These are phyloP conservation scores for Picathartes gymnocephalus DNA, from an alignment of 2,113 vertebrate genomes.

Conservation along the genomic window DNA sequence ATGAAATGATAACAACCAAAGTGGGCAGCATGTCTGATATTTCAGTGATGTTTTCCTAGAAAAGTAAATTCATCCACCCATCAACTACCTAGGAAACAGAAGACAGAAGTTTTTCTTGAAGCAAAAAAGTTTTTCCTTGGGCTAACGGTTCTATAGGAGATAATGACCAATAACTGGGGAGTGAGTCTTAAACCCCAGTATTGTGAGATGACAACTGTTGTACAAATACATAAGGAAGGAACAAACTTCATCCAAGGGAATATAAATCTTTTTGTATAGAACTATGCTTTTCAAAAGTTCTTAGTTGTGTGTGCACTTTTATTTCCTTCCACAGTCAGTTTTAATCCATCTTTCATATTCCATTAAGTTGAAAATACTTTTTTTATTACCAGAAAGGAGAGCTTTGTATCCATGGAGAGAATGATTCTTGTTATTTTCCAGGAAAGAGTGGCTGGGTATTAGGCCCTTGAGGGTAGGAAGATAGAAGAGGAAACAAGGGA, in stretches of 20 bases:
- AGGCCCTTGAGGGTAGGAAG: neutral
- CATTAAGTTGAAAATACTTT: neutral
- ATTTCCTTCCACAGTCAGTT: neutral
- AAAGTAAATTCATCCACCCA: neutral
- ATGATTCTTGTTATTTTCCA: neutral
- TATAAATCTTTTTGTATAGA: neutral
- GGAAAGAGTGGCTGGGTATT: neutral
- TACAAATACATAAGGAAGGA: neutral
- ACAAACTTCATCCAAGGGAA: neutral
- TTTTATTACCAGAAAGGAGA: constrained; percentile 17
- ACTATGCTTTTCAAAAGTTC: neutral
- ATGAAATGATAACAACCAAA: neutral
- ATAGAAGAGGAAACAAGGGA: neutral
- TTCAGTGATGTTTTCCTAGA: neutral
- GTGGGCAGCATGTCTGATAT: neutral
- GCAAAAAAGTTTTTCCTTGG: neutral
- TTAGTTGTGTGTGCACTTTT: neutral
- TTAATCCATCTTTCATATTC: neutral
- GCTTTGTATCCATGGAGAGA: neutral
- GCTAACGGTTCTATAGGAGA: neutral
- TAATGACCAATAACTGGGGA: neutral
- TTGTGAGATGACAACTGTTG: neutral
- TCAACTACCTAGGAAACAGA: neutral
- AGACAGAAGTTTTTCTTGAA: neutral
- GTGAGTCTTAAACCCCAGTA: neutral